A percentile compares a stretch with the other conserved stretches of the same genome.
These are phyloP conservation scores for Anthophora plumipes DNA, from an alignment of 2,888 invertebrate species.

Conservation along the genomic window DNA sequence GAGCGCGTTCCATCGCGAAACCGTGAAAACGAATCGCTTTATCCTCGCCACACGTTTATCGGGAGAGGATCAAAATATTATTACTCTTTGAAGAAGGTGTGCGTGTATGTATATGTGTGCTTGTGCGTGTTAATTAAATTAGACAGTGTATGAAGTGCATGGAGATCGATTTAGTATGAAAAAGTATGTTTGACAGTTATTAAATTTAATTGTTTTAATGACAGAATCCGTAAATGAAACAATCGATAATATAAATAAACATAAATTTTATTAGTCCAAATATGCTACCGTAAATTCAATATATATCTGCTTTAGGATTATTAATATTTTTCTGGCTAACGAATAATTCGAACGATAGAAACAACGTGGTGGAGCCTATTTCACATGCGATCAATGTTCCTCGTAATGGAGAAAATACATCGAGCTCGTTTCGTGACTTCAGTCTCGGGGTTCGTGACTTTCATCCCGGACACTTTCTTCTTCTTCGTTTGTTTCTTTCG, in stretches of 20 bases:
- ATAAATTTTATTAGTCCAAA: no score
- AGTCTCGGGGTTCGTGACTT: conserved; percentile 18
- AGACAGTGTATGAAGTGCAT: no score
- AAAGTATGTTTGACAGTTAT: background rate
- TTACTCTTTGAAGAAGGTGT: background rate
- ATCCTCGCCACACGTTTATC: conserved; percentile 4
- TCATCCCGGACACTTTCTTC: conserved; percentile 13
- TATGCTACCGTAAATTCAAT: no score
- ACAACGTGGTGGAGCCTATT: no score
- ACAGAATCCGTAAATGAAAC: no score
- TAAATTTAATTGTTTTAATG: no score
- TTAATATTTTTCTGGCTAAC: no score
- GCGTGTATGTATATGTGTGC: no score
- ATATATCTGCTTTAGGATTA: no score
- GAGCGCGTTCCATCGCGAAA: conserved; percentile 17
- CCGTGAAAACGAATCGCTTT: conserved; percentile 21
- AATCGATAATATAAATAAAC: no score
- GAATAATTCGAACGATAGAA: no score
- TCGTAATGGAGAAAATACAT: conserved; percentile 13
- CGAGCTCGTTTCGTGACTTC: conserved; percentile 5
- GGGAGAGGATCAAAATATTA: conserved; percentile 13
- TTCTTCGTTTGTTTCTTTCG: background rate
- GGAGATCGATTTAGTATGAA: background rate
- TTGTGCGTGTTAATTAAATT: no score
- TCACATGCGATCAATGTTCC: conserved; percentile 23